These are phyloP conservation scores for Stenodera caucasica DNA, from an alignment of 2,888 invertebrate genomes.

Conservation along the genomic window DNA sequence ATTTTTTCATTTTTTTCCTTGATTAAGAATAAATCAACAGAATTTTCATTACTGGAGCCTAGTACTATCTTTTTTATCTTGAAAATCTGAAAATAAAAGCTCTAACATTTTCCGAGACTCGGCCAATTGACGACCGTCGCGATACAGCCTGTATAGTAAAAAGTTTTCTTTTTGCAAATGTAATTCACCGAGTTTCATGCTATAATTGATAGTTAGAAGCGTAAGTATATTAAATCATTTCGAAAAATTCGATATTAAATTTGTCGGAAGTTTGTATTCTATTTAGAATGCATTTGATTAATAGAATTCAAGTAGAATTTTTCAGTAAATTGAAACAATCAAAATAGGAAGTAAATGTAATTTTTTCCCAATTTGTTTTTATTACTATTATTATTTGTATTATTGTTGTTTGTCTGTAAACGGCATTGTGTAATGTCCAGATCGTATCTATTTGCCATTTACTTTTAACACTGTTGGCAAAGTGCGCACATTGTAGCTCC, in stretches of 20 bases:
- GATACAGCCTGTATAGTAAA: no score
- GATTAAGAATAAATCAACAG: no score
- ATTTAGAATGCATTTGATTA: no score
- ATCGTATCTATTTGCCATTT: conserved; percentile 8
- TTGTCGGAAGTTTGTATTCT: background rate
- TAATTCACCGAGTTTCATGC: background rate
- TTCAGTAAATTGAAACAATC: no score
- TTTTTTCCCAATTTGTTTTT: background rate
- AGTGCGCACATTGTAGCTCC: conserved; percentile 24
- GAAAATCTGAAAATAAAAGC: no score
- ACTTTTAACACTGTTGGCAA: conserved; percentile 10
- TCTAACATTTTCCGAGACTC: no score
- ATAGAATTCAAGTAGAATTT: no score
- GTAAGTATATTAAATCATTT: background rate
- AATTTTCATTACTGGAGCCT: no score
- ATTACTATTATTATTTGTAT: background rate
- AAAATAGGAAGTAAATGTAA: background rate
- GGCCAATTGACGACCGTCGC: no score
- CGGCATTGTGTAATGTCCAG: conserved; percentile 1
- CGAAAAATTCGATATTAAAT: background rate
- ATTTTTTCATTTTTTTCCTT: no score
- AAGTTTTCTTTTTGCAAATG: background rate
- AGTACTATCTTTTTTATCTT: no score
- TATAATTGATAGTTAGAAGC: background rate
- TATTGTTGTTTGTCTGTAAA: background rate